Base-by-base conservation (phyloP, 2,797 vertebrate species). In the Argyrosomus regius region DNA sequence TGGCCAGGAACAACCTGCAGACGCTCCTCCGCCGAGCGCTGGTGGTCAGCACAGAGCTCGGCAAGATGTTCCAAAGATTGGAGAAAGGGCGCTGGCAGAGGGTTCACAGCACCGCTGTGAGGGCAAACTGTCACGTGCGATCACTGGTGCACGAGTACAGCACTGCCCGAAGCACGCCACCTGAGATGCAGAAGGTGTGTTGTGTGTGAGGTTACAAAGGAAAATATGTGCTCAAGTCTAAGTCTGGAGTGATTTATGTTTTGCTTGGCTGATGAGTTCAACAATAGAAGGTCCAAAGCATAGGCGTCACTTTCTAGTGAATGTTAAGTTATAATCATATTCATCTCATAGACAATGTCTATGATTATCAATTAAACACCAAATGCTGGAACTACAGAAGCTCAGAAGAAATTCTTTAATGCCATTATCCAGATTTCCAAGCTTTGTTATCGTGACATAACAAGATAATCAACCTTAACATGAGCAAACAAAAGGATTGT, bases 21-120 rank as follows among this genome's bases (percentile, higher is more conserved):
- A 94, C 96, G 0, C 92, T 99, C 10, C 94, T 99, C 4, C 97
- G 97, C 80, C 94, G 97, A 26, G 97, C 97, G 0, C 96, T 98
- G 92, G 97, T 98, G 85, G 97, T 99, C 83, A 99, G 97, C 93
- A 97, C 97, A 0, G 97, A 99, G 81, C 92, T 99, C 56, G 97
- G 96, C 10, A 98, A 97, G 92, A 98, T 99, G 67, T 97, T 98
- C 77, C 97, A 98, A 87, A 96, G 98, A 64, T 87, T 99, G 90
- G 97, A 98, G 91, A 98, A 97, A 82, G 96, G 96, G 0, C 96
- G 96, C 61, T 99, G 98, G 98, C 97, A 97, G 13, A 94, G 96
- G 2, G 96, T 99, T 1, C 98, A 99, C 87, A 96, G 96, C 90
- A 96, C 98, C n/a, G 97, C 97, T 0, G 95, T 98, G 24, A 94